phyloP scores from a whole-genome alignment of 2,797 vertebrate species.

The Podarcis lilfordi region DNA sequence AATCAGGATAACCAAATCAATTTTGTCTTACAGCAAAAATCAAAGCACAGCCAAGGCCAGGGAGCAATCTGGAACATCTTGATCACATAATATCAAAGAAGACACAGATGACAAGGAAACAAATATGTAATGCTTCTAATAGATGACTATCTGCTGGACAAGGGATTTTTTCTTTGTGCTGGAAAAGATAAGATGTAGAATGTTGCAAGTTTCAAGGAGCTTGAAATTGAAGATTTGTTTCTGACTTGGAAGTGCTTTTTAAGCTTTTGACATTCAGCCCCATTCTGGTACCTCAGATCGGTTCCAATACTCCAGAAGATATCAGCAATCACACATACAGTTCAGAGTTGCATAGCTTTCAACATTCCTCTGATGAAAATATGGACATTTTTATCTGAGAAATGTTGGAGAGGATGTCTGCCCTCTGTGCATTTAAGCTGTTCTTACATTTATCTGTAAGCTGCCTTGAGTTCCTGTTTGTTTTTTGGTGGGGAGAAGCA shows the following conservation, averaged over 20 bases:
- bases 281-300: not conserved
- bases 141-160: slow-evolving; percentile 3
- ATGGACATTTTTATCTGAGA: no score
- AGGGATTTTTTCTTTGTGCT: slow-evolving; percentile 7
- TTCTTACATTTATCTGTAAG: no score
- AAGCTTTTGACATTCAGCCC: not conserved
- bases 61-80: not conserved
- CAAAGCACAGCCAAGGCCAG: rapidly evolving
- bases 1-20: not conserved
- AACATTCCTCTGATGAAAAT: no score
- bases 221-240: not conserved
- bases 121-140: not conserved
- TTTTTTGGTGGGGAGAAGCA: no score
- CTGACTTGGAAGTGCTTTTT: not conserved
- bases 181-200: not conserved
- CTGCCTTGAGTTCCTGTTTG: no score
- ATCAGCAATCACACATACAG: not conserved
- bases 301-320: not conserved
- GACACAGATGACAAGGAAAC: not conserved
- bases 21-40: slow-evolving; percentile 17
- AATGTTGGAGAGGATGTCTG: no score
- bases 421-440: no score
- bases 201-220: not conserved
- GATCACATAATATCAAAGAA: not conserved
- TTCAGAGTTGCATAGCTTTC: not conserved